phyloP scores from a whole-genome alignment of 2,888 invertebrate genomes.

The Scelioninae gen. 2 region DNA sequence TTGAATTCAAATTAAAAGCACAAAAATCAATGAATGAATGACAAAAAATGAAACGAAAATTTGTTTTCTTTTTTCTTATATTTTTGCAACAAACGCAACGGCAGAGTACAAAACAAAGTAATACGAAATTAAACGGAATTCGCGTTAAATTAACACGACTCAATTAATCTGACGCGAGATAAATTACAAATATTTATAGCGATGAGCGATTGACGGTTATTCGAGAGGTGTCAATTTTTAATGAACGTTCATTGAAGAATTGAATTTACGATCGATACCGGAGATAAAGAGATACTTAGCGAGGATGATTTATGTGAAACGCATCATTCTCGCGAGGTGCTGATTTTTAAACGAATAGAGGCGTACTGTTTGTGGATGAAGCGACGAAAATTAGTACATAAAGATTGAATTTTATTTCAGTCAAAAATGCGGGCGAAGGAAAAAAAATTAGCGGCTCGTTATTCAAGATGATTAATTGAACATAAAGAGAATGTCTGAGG shows the following conservation, averaged over 20 bases:
- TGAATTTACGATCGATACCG: conserved; percentile 29
- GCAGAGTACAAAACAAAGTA: conserved; percentile 1
- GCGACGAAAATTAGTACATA: too few relatives aligned
- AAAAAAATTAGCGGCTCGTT: too few relatives aligned
- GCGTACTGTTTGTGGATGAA: too few relatives aligned
- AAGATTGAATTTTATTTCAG: too few relatives aligned
- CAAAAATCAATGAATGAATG: too few relatives aligned
- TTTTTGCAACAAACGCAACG: conserved; percentile 10
- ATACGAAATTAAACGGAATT: not conserved
- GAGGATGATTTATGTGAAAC: conserved; percentile 16
- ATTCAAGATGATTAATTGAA: too few relatives aligned
- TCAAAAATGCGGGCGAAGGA: too few relatives aligned
- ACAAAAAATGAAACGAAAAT: not conserved
- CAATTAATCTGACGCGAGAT: conserved; percentile 8
- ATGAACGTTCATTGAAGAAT: conserved; percentile 8
- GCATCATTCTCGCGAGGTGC: too few relatives aligned
- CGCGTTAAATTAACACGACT: not conserved
- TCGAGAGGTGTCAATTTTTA: conserved; percentile 18
- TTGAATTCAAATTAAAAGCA: too few relatives aligned
- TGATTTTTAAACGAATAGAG: too few relatives aligned
- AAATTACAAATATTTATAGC: conserved; percentile 24
- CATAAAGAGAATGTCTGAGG: too few relatives aligned
- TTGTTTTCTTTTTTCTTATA: not conserved
- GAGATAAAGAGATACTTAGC: conserved; percentile 23
- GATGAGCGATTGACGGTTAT: conserved; percentile 17